Evolutionary conservation across 2,888 invertebrate genomes (phyloP).

Genomic region (Nomada ruficornis): DNA sequence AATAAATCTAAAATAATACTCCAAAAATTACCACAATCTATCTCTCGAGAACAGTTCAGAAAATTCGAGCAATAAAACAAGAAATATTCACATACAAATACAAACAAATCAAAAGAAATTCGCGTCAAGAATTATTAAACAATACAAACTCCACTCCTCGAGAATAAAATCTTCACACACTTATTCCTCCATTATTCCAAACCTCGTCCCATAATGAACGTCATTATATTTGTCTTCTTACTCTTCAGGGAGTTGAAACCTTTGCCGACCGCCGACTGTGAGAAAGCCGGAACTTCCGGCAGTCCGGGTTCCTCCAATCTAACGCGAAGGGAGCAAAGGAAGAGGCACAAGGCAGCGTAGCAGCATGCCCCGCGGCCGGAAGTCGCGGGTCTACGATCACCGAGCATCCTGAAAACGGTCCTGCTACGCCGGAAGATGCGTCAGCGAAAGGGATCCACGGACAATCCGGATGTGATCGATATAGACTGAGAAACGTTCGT

Average conservation of each 20-base stretch:
- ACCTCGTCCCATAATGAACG: neutral
- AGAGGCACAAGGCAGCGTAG: constrained; percentile 90
- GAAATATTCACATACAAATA: too few relatives aligned
- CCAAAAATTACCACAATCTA: too few relatives aligned
- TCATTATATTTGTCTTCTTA: neutral
- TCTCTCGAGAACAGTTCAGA: too few relatives aligned
- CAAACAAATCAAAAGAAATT: too few relatives aligned
- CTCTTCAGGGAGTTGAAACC: constrained; percentile 88
- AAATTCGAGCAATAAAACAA: too few relatives aligned
- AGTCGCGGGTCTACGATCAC: constrained; percentile 80
- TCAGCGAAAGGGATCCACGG: constrained; percentile 78
- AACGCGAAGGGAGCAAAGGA: constrained; percentile 86
- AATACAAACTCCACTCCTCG: too few relatives aligned
- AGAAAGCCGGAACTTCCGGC: constrained; percentile 73
- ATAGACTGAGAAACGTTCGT: constrained; percentile 68
- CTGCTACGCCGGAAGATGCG: constrained; percentile 79
- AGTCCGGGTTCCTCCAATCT: constrained; percentile 64
- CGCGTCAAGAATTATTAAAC: too few relatives aligned
- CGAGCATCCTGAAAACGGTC: constrained; percentile 80
- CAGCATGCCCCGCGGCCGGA: constrained; percentile 82
- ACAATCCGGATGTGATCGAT: constrained; percentile 73
- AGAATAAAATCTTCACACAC: too few relatives aligned
- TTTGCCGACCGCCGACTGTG: constrained; percentile 85
- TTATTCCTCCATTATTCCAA: too few relatives aligned
- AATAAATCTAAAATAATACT: too few relatives aligned